Evolutionary conservation across 2,113 vertebrate species (phyloP).

Genomic region (Rafetus swinhoei): DNA sequence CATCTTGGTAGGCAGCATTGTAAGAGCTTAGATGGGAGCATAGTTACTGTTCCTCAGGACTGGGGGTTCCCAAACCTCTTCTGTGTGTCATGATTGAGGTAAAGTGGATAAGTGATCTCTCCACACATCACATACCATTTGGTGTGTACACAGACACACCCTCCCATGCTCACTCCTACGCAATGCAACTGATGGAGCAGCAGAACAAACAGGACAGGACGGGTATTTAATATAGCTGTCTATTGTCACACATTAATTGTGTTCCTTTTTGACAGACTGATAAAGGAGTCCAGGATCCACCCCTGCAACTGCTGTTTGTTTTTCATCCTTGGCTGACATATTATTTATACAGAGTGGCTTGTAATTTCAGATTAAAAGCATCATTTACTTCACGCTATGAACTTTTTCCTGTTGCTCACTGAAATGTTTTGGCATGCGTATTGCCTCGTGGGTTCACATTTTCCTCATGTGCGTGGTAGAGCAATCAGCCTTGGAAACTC

Average conservation of each 20-base stretch:
- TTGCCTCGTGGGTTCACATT: background rate
- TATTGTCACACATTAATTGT: background rate
- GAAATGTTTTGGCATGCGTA: background rate
- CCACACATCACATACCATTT: background rate
- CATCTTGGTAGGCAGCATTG: background rate
- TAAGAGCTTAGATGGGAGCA: background rate
- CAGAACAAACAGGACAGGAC: rapidly evolving
- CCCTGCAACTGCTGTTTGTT: background rate
- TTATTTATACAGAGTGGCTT: background rate
- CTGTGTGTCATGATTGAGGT: rapidly evolving
- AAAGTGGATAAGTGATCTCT: background rate
- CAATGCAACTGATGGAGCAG: background rate
- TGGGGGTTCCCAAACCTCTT: background rate
- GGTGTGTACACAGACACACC: background rate
- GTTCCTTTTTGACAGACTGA: rapidly evolving
- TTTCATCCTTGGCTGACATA: background rate
- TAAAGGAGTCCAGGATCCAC: background rate
- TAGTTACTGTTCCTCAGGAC: background rate
- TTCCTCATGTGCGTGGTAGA: background rate
- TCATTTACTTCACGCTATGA: background rate
- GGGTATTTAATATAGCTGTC: background rate
- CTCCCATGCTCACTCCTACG: background rate
- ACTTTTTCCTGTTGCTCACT: background rate
- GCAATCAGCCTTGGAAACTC: background rate
- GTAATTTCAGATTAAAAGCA: background rate